Conservation (phyloP, 2,113 vertebrate genomes). For the Cavia porcellus region DNA sequence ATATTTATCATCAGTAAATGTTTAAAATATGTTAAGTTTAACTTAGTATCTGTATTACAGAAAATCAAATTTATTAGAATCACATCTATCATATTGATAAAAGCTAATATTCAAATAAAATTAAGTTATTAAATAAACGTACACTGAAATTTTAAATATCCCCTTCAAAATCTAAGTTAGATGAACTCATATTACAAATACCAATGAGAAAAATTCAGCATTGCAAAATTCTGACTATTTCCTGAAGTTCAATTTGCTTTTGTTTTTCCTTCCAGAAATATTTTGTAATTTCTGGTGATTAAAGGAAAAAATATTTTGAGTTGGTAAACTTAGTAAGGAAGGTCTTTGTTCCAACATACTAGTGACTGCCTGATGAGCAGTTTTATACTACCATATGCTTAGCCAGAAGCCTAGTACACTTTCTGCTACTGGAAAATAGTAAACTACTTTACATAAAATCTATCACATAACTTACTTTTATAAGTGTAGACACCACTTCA, state of each 20-base stretch:
- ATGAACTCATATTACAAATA: constrained; percentile 19
- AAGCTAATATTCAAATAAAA: constrained; percentile 51
- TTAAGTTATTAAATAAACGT: constrained; percentile 49
- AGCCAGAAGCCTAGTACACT: background rate
- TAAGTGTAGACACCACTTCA: constrained; percentile 95
- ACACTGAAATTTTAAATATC: constrained; percentile 12
- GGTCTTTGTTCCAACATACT: constrained; percentile 40
- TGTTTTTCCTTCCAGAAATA: background rate
- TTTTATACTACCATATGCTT: constrained; percentile 29
- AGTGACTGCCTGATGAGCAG: constrained; percentile 2
- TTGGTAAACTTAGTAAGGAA: constrained; percentile 35
- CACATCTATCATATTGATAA: background rate
- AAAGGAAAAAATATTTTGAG: background rate
- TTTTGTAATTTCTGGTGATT: constrained; percentile 13
- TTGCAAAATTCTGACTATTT: constrained; percentile 6
- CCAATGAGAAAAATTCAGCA: constrained; percentile 5
- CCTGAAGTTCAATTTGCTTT: constrained; percentile 38
- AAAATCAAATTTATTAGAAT: constrained; percentile 36
- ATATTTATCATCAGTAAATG: constrained; percentile 35
- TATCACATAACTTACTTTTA: constrained; percentile 93
- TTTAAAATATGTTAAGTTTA: constrained; percentile 61
- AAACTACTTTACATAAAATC: constrained; percentile 46
- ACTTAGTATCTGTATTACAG: background rate
- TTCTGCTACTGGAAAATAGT: background rate
- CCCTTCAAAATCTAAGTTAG: constrained; percentile 33